phyloP scores from a whole-genome alignment of 1,140 invertebrate genomes.

The Pseudomyrmex concolor region DNA sequence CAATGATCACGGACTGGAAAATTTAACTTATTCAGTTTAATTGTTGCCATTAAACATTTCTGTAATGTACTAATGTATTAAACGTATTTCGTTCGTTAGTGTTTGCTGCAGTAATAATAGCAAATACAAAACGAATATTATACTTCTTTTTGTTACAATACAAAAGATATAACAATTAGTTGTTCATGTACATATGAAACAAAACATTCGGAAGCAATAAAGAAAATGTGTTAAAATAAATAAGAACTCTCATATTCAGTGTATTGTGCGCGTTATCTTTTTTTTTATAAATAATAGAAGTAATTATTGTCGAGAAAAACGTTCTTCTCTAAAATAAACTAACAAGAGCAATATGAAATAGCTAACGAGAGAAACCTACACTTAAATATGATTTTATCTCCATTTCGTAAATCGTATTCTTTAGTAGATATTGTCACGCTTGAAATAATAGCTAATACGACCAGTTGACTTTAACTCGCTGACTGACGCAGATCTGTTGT shows the following conservation, averaged over 20 bases:
- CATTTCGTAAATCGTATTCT: neutral
- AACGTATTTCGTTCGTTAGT: neutral
- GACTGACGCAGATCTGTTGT: neutral
- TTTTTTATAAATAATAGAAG: neutral
- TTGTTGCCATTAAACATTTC: neutral
- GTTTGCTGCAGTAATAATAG: neutral
- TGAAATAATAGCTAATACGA: constrained; percentile 8
- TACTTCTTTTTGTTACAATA: neutral
- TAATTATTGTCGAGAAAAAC: neutral
- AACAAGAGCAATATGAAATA: neutral
- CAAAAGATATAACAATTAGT: neutral
- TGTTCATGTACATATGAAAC: neutral
- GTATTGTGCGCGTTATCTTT: too few relatives aligned
- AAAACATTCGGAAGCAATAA: neutral
- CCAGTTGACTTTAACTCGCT: neutral
- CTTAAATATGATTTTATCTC: neutral
- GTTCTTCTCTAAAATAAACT: neutral
- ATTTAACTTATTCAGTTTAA: neutral
- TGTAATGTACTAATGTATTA: too few relatives aligned
- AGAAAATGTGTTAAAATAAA: neutral
- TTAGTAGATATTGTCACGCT: constrained; percentile 16
- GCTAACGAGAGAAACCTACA: too few relatives aligned
- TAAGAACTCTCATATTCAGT: neutral
- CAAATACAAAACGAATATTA: neutral
- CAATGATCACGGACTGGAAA: neutral